Evolutionary conservation across 2,888 invertebrate species (phyloP).

Genomic region (Tolmerus cingulatus): DNA sequence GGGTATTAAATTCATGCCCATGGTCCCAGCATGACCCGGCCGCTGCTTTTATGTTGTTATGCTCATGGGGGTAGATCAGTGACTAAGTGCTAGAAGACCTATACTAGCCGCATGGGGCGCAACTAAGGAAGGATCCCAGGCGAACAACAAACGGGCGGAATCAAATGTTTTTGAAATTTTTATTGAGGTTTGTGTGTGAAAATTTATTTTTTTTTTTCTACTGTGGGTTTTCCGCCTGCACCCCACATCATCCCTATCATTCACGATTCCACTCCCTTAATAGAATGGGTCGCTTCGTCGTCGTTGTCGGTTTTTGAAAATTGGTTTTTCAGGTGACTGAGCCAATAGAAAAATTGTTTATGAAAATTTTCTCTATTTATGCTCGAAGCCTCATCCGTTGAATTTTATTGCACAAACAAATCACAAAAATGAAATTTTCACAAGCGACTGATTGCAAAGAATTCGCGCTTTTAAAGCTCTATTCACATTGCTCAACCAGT

Average conservation of each 20-base stretch:
- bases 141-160: background rate
- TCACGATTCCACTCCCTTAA: background rate
- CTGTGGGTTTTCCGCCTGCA: background rate
- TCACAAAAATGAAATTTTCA: conserved; percentile 10
- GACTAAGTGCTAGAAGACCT: background rate
- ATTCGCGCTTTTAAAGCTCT: conserved; percentile 9
- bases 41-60: background rate
- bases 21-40: background rate
- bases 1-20: conserved; percentile 3
- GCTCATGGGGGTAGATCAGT: conserved; percentile 4
- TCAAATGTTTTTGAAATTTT: conserved; percentile 34
- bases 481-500: conserved; percentile 45
- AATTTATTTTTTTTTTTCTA: background rate
- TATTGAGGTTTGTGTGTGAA: conserved; percentile 33
- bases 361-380: conserved; percentile 24
- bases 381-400: background rate
- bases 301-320: conserved; percentile 12
- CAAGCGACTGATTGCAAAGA: background rate
- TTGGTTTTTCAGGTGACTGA: conserved; percentile 35
- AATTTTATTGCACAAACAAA: conserved; percentile 24
- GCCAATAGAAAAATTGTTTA: conserved; percentile 27
- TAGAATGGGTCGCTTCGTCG: background rate
- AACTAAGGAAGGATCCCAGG: background rate
- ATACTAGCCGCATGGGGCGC: background rate
- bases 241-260: background rate